Base-by-base conservation (phyloP, 2,888 invertebrate genomes). In the Cyrtodaria siliqua region DNA sequence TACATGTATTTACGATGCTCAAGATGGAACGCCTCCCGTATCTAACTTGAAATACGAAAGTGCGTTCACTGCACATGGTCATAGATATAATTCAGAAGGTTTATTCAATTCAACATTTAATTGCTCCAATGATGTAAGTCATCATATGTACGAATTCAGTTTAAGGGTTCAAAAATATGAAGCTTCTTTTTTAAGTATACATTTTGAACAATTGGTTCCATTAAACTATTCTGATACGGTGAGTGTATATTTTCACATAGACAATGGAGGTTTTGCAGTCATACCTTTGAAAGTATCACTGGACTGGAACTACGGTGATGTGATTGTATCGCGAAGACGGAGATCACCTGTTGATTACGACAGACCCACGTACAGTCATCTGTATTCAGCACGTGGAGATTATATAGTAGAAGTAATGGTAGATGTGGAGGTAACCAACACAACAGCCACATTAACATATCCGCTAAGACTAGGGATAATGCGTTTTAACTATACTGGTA, bases 221-320 rank as follows among this genome's bases (percentile, higher is more conserved):
- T 53, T 81, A n/a, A 79, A 79, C 29, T 50, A 52, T 6, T 72
- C 81, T 12, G 84, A 82, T 44, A 63, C 68, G n/a, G 69, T 75
- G 14, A 59, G 60, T 12, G 81, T 81, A 16, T 77, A 78, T 27
- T 69, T 79, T 40, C 69, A 77, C 24, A 71, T 82, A 23, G 67
- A 81, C 16, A 79, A 73, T 47, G 55, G 55, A 6, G 73, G 67
- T 4, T 75, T 66, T 71, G 68, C 64, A 6, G 20, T 77, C 20
- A 74, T 76, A 23, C 80, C 80, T 0, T n/a, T 52, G 2, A 14
- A 59, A 4, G 73, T 80, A 8, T 9, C 16, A n/a, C 33, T 80
- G 3, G 50, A 50, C 1, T 70, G 62, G 59, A 63, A 77, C 29
- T 80, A 38, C 52, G 77, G 76, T 6, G 73, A 75, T 14, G 40